Evolutionary conservation across 2,113 vertebrate genomes (phyloP).

Genomic region (Leiothrix lutea): DNA sequence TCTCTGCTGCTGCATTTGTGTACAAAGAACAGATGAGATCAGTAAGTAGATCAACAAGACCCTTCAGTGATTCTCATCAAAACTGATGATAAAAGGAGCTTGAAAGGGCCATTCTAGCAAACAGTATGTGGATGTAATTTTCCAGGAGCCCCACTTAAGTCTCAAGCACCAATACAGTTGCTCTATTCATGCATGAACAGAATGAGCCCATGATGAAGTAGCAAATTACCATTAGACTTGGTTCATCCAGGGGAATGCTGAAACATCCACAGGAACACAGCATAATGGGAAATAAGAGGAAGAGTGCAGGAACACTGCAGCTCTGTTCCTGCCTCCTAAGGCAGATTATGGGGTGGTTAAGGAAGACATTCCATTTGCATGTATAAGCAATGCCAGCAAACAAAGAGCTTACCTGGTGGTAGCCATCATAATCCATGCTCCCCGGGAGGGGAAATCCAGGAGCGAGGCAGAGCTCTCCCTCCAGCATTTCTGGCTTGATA

Average conservation of each 20-base stretch:
- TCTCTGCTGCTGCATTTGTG: not conserved
- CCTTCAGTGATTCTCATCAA: constrained; percentile 7
- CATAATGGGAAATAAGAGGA: not conserved
- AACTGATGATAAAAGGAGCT: constrained; percentile 25
- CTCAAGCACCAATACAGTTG: constrained; percentile 9
- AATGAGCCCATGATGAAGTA: constrained; percentile 47
- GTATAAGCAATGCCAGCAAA: not conserved
- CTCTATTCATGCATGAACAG: constrained; percentile 31
- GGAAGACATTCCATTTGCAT: not conserved
- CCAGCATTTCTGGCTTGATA: constrained; percentile 91
- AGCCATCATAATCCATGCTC: constrained; percentile 87
- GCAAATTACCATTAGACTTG: constrained; percentile 24
- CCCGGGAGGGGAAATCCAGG: constrained; percentile 88
- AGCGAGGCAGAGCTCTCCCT: constrained; percentile 85
- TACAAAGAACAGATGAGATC: constrained; percentile 9
- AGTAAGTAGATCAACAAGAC: not conserved
- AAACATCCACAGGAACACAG: not conserved
- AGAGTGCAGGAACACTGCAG: not conserved
- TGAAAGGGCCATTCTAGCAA: constrained; percentile 23
- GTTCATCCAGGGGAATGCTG: not conserved
- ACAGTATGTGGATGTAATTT: constrained; percentile 18
- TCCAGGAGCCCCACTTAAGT: not conserved
- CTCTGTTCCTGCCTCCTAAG: not conserved
- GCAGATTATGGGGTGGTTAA: not conserved
- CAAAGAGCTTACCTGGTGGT: constrained; percentile 83